Evolutionary conservation across 2,113 vertebrate genomes (phyloP), one percentile per base, ranked within the genome.

Genomic region (Tursiops truncatus): DNA sequence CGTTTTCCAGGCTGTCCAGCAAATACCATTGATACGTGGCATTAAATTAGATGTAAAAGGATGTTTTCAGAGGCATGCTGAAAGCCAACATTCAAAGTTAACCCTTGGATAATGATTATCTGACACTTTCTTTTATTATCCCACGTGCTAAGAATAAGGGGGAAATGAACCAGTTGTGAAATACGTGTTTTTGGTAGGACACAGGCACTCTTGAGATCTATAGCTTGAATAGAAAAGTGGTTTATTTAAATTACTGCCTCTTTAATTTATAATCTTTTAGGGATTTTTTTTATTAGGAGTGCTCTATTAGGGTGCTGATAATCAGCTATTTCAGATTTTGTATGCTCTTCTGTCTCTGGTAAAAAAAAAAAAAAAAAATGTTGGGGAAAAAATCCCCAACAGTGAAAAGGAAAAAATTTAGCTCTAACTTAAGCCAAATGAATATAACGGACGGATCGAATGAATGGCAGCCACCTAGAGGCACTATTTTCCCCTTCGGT

Each of bases 191-290:
- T 53, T 92, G 65, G 18, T 95, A 92, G 84, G 82, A 97, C 77
- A 70, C 47, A 95, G 86, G 60, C 70, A 60, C 95, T 92, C 82
- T 91, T 82, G 93, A 96, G 96, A 94, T 91, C 68, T 87, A 84
- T 97, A 96, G 96, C 83, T 36, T 92, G 94, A 97, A 97, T 79
- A 89, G 92, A 97, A 92, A 84, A 89, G 91, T 96, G 97, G 96
- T 97, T 97, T 71, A 79, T 97, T 97, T 96, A 89, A 87, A 77
- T 98, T 97, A 96, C 60, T 87, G 56, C 93, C 31, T 97, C 92
- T 84, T 73, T 84, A 83, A 60, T 93, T 97, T 96, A 77, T 53
- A 87, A 53, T 94, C 89, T 93, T 96, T 97, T 87, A 96, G 65
- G 36, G 74, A 94, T 76, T 97, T 97, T 93, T 47, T 50, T 77